Evolutionary conservation across 2,113 vertebrate genomes (phyloP), one percentile per base, ranked within the genome.

Genomic region (Morone saxatilis): DNA sequence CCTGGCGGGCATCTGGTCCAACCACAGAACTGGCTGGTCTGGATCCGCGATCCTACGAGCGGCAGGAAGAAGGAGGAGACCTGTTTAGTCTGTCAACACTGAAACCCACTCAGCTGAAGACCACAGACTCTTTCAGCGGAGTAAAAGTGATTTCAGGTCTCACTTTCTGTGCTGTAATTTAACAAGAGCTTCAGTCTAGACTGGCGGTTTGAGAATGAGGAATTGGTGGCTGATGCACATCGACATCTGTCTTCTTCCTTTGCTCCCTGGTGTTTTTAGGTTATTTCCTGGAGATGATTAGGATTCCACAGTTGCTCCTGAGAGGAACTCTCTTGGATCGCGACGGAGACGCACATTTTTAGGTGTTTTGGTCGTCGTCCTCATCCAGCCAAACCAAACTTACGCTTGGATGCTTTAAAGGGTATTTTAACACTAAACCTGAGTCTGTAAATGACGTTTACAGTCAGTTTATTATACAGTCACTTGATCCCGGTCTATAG

Each of bases 21-120:
- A 93, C 98, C 98, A 99, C 63, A 99, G 93, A 36, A 99, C 98
- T 10, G 98, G 98, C 90, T 99, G 98, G 93, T 99, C 98, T 22
- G 98, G 98, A 88, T 99, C 98, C 0, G 98, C 97, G 68, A 99
- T 96, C 96, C 98, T 99, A 59, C 7, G 7, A 76, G 41, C 17
- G 4, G 31, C 10, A 76, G 36, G 51, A 63, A 71, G 65, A 20
- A 31, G 12, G 45, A 60, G 69, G 57, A n/a, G 11, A 3, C 53
- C 81, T 0, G 4, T 71, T 88, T 41, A 75, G 54, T 66, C 19
- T 48, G 12, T 62, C 41, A 38, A 47, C 2, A 5, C 40, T 36
- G 47, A n/a, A 68, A 67, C n/a, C 20, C 59, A 68, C 38, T 81
- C 60, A 71, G 48, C 38, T 4, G 7, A 20, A 1, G 11, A 68